Evolutionary conservation across 2,797 vertebrate genomes (phyloP).

Genomic region (Synanceia verrucosa): DNA sequence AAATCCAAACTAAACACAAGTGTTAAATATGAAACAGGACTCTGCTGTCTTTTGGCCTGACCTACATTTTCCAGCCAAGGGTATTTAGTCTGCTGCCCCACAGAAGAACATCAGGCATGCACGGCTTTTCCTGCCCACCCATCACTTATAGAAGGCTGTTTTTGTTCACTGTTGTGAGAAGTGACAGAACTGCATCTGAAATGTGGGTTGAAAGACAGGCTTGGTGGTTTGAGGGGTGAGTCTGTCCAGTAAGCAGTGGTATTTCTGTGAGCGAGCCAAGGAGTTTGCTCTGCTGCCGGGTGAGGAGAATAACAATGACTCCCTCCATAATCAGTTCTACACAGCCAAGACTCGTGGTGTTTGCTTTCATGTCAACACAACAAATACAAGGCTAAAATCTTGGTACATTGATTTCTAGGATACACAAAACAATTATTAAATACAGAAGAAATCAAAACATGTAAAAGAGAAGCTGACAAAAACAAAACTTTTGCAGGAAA

Average conservation of each 20-base stretch:
- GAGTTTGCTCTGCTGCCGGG: slow-evolving; percentile 37
- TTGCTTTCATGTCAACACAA: slow-evolving; percentile 34
- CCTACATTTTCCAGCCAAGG: slow-evolving; percentile 38
- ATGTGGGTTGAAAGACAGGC: slow-evolving; percentile 48
- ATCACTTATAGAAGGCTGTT: slow-evolving; percentile 40
- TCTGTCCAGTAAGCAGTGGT: slow-evolving; percentile 44
- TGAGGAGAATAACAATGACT: slow-evolving; percentile 74
- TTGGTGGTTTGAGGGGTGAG: slow-evolving; percentile 20
- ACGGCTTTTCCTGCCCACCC: slow-evolving; percentile 47
- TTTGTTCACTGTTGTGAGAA: slow-evolving; percentile 49
- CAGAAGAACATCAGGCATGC: slow-evolving; percentile 41
- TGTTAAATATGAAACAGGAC: background rate
- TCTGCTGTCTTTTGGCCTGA: slow-evolving; percentile 13
- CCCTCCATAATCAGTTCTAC: slow-evolving; percentile 56
- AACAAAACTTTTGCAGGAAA: background rate
- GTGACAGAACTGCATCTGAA: slow-evolving; percentile 50
- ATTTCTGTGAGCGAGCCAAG: slow-evolving; percentile 58
- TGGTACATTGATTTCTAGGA: background rate
- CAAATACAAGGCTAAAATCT: slow-evolving; percentile 6
- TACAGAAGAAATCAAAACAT: background rate
- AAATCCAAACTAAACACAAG: background rate
- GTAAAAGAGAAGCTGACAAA: background rate
- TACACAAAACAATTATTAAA: background rate
- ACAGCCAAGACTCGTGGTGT: slow-evolving; percentile 22
- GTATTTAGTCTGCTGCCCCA: slow-evolving; percentile 17